Percentiles rank a stretch among this genome's conserved stretches.
Evolutionary conservation across 2,888 invertebrate genomes (phyloP).

Genomic region (Napeogenes inachia): DNA sequence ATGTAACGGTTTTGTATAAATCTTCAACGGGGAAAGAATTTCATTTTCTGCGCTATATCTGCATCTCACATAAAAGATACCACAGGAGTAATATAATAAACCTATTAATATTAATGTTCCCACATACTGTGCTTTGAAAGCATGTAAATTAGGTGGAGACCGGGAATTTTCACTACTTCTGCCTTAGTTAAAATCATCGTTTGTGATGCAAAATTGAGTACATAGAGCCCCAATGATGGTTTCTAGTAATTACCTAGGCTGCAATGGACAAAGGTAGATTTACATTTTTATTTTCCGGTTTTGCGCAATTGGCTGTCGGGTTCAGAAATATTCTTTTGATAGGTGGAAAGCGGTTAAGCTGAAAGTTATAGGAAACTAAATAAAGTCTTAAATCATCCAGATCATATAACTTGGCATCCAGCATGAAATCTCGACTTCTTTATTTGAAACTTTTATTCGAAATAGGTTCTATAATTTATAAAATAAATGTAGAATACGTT

Average conservation of each 20-base stretch:
- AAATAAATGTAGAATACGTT: no score
- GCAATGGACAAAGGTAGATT: slow-evolving; percentile 54
- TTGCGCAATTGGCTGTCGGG: slow-evolving; percentile 5
- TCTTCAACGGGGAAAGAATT: slow-evolving; percentile 15
- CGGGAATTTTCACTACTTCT: slow-evolving; percentile 35
- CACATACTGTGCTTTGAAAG: slow-evolving; percentile 42
- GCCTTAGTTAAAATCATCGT: slow-evolving; percentile 52
- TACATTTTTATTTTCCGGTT: slow-evolving; percentile 59
- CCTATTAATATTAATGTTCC: slow-evolving; percentile 62
- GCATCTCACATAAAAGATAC: slow-evolving; percentile 31
- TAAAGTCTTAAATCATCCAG: no score
- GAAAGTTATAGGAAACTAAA: no score
- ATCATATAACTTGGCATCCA: no score
- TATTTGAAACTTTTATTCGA: no score
- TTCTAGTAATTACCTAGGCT: slow-evolving; percentile 50
- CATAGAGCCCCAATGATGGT: slow-evolving; percentile 29
- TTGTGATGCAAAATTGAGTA: slow-evolving; percentile 67
- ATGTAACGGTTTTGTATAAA: neutral
- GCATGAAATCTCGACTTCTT: no score
- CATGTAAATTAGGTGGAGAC: slow-evolving; percentile 54
- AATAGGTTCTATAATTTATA: no score
- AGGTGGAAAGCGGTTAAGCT: no score
- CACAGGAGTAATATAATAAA: slow-evolving; percentile 53
- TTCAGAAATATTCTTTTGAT: no score
- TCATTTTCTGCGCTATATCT: slow-evolving; percentile 30